A percentile compares a stretch with the other conserved stretches of the same genome.
Evolutionary conservation across 2,888 invertebrate genomes (phyloP).

Genomic region (Heliconius cydno): DNA sequence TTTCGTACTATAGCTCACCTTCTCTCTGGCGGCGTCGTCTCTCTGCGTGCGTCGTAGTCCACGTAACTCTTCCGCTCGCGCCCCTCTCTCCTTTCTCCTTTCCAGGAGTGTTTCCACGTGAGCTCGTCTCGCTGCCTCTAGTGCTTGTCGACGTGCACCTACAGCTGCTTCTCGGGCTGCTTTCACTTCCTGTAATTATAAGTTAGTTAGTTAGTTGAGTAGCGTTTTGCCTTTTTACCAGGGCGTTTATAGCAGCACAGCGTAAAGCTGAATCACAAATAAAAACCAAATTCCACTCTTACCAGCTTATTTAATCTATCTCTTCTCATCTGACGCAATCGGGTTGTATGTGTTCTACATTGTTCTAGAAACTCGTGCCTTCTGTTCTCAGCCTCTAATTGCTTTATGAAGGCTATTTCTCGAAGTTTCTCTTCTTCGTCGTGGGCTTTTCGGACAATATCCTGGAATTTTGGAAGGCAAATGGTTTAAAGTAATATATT

Average conservation of each 20-base stretch:
- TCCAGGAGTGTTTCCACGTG: conserved; percentile 91
- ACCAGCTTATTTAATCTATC: conserved; percentile 89
- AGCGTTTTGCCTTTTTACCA: no score
- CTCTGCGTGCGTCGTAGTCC: conserved; percentile 89
- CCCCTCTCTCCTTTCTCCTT: conserved; percentile 90
- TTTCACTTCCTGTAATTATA: conserved; percentile 89
- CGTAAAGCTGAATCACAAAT: background rate
- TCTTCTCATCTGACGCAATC: conserved; percentile 91
- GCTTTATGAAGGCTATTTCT: conserved; percentile 99
- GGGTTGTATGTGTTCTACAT: conserved; percentile 89
- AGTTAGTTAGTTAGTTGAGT: no score
- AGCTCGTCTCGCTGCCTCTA: conserved; percentile 92
- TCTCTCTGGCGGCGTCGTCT: conserved; percentile 90
- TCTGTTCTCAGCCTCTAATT: conserved; percentile 96
- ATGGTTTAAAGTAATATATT: no score
- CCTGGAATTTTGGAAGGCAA: conserved; percentile 64
- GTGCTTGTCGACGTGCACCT: conserved; percentile 91
- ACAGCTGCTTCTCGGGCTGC: conserved; percentile 98
- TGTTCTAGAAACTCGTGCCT: conserved; percentile 94
- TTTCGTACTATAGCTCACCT: conserved; percentile 74
- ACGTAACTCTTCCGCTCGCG: conserved; percentile 88
- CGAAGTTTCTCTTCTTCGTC: conserved; percentile 98
- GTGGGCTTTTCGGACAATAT: conserved; percentile 96
- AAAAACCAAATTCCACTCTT: background rate
- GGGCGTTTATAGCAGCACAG: no score